phyloP scores from a whole-genome alignment of 2,797 vertebrate species.

The Pantherophis vulpinus region DNA sequence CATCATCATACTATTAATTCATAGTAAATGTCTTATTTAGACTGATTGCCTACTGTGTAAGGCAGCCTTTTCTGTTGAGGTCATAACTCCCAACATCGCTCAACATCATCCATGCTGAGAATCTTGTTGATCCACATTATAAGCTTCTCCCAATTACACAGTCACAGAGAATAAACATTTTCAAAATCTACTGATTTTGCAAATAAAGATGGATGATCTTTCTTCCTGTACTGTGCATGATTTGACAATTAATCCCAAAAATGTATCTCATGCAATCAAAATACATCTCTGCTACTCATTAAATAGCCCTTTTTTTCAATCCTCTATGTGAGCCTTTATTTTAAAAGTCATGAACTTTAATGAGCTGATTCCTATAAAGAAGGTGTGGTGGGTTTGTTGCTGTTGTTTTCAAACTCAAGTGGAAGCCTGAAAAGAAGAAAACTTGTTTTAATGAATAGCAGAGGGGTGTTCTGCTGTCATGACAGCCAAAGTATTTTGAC shows the following conservation, averaged over 20 bases:
- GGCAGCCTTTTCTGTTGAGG: background rate
- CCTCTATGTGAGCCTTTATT: background rate
- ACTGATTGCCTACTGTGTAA: background rate
- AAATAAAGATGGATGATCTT: background rate
- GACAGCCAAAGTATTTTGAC: background rate
- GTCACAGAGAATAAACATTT: background rate
- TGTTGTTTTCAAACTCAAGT: background rate
- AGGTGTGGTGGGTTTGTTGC: accelerated
- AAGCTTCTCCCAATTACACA: background rate
- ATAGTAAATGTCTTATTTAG: slow-evolving; percentile 15
- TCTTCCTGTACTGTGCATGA: background rate
- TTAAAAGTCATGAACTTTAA: background rate
- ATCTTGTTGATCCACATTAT: background rate
- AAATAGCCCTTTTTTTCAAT: background rate
- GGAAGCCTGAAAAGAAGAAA: background rate
- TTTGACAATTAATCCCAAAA: background rate
- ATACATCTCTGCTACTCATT: background rate
- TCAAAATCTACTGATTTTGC: background rate
- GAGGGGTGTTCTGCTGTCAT: background rate
- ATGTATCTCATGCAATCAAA: background rate
- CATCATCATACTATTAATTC: background rate
- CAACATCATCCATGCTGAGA: background rate
- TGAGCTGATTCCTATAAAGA: background rate
- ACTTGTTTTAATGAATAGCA: background rate
- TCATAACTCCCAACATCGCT: background rate